A percentile compares a stretch with the other conserved stretches of the same genome.
These are phyloP conservation scores for Rotaria sp. DNA, from an alignment of 2,888 invertebrate genomes.

Conservation along the genomic window DNA sequence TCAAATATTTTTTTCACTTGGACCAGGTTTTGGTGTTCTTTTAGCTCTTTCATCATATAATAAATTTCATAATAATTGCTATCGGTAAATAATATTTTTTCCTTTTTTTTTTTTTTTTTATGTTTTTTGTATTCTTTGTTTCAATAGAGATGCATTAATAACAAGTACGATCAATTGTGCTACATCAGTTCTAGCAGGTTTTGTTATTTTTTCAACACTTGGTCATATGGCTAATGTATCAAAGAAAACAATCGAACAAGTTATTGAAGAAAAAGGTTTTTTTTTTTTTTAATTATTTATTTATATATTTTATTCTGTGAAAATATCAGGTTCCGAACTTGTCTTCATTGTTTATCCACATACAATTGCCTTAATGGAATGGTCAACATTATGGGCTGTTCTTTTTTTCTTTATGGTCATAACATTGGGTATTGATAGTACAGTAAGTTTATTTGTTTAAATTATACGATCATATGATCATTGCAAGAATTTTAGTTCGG, in stretches of 20 bases:
- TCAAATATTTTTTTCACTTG: slow-evolving; percentile 84
- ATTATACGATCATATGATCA: too few species aligned
- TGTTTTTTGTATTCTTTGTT: not conserved
- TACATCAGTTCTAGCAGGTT: slow-evolving; percentile 44
- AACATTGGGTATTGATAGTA: slow-evolving; percentile 66
- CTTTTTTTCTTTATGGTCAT: slow-evolving; percentile 93
- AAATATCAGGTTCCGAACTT: slow-evolving; percentile 68
- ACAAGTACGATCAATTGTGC: slow-evolving; percentile 43
- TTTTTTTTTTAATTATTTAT: too few species aligned
- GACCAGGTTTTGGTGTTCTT: slow-evolving; percentile 85
- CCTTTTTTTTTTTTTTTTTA: not conserved
- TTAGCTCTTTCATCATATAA: slow-evolving; percentile 84
- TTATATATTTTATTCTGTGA: not conserved
- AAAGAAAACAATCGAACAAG: slow-evolving; percentile 74
- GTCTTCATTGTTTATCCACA: slow-evolving; percentile 91
- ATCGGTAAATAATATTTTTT: slow-evolving; percentile 52
- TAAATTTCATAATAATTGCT: slow-evolving; percentile 78
- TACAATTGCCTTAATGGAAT: slow-evolving; percentile 84
- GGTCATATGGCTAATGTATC: slow-evolving; percentile 75
- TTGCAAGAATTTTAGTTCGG: slow-evolving; percentile 65
- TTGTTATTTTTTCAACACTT: slow-evolving; percentile 54
- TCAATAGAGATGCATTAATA: slow-evolving; percentile 43
- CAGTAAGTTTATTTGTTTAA: slow-evolving; percentile 48
- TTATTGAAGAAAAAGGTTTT: slow-evolving; percentile 65
- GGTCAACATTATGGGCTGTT: slow-evolving; percentile 86